Evolutionary conservation across 2,113 vertebrate species (phyloP), one percentile per base, ranked within the genome.

Genomic region (Thunnus maccoyii): DNA sequence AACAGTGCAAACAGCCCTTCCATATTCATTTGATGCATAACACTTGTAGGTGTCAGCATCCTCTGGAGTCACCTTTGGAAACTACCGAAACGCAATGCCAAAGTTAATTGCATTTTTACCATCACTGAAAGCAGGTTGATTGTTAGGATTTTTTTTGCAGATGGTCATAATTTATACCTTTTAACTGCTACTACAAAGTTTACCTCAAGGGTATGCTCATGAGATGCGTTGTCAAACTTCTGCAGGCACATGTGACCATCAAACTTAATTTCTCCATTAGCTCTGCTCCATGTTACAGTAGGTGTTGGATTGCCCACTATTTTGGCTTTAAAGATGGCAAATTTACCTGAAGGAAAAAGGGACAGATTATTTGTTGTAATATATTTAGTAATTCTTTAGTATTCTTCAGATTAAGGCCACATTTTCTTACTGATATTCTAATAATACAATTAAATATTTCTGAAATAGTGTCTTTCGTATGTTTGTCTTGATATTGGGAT

Each of bases 41-140:
- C 97, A 99, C 83, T 95, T 97, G 85, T 97, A 98, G 73, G 96
- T 83, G 66, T 97, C 98, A 0, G 94, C 94, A 90, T 98, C 96
- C 8, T 93, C 91, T 0, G 84, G 13, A 0, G 83, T 84, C 25
- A 97, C 89, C 64, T 94, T 95, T n/a, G 92, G 96, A 76, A 99
- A 94, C 97, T 99, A 78, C 64, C 75, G 77, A 88, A 77, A 70
- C 11, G 15, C 41, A 88, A 74, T 81, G 20, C 61, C 3, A 57
- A 11, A 72, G 18, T 66, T 30, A 46, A 30, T 44, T 15, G 13
- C 15, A 47, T 27, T 65, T 73, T 71, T 58, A 17, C 63, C 48
- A 18, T 48, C 18, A 32, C 0, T 66, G n/a, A 76, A 25, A 60
- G 13, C 14, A 64, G 25, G n/a, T 44, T 67, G 11, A 51, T 5